Percentiles rank a stretch among this genome's conserved stretches.
Evolutionary conservation across 2,113 vertebrate species (phyloP).

Genomic region (Clupea harengus): DNA sequence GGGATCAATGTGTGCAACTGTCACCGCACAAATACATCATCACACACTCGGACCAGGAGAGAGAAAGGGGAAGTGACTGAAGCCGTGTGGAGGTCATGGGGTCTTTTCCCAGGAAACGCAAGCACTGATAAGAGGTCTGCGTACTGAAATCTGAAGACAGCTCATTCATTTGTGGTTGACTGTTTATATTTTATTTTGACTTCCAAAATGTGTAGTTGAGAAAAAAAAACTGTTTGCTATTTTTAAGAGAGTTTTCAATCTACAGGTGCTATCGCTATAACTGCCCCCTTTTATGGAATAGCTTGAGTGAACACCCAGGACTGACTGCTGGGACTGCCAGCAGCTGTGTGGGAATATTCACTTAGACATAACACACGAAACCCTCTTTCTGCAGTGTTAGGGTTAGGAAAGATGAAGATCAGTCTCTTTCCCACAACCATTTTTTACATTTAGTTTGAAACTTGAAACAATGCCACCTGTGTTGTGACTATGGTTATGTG

Average conservation of each 20-base stretch:
- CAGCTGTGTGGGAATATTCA: neutral
- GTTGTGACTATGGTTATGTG: neutral
- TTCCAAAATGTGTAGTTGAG: too few relatives aligned
- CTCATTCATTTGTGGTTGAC: neutral
- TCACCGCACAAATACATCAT: constrained; percentile 16
- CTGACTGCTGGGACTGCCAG: neutral
- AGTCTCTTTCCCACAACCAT: neutral
- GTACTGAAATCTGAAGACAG: neutral
- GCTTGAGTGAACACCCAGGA: neutral
- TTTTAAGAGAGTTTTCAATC: too few relatives aligned
- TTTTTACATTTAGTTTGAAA: neutral
- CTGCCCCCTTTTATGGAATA: too few relatives aligned
- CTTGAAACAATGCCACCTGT: neutral
- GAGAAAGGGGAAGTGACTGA: neutral
- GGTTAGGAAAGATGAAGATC: neutral
- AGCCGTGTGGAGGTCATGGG: neutral
- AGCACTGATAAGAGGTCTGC: neutral
- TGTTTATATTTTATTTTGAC: too few relatives aligned
- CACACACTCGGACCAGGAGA: constrained; percentile 18
- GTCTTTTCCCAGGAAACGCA: neutral
- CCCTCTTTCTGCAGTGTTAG: neutral
- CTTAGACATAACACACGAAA: neutral
- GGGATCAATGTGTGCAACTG: constrained; percentile 23
- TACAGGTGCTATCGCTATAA: too few relatives aligned
- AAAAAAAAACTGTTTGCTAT: too few relatives aligned